Conservation (phyloP, 2,113 vertebrate genomes). For the Phalacrocorax aristotelis region DNA sequence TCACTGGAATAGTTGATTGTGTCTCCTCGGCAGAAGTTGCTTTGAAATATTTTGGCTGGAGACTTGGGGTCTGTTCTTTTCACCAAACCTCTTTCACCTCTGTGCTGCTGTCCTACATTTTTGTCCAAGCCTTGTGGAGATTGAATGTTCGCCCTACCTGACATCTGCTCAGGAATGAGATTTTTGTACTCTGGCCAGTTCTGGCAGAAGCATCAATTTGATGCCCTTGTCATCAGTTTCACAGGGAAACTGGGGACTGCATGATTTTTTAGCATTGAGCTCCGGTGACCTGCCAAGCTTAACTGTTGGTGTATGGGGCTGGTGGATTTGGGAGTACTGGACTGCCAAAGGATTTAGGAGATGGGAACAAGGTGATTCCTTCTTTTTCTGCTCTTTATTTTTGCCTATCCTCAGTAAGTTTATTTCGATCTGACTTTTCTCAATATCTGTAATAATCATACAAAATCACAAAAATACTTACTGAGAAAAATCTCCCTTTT, state of each 20-base stretch:
- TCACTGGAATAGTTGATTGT: conserved; percentile 17
- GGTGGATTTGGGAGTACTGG: neutral
- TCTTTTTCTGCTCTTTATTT: neutral
- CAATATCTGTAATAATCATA: neutral
- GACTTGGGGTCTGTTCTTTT: conserved; percentile 37
- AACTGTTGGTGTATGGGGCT: neutral
- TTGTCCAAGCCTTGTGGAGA: conserved; percentile 50
- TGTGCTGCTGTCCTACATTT: conserved; percentile 58
- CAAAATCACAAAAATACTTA: neutral
- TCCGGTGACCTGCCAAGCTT: neutral
- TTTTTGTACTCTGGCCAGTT: conserved; percentile 61
- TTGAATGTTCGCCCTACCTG: conserved; percentile 50
- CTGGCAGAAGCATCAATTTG: conserved; percentile 37
- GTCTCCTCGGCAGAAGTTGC: conserved; percentile 40
- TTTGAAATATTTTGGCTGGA: conserved; percentile 63
- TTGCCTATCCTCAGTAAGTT: neutral
- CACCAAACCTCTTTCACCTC: conserved; percentile 56
- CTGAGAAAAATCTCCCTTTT: neutral
- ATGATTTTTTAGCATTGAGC: neutral
- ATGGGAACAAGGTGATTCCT: neutral
- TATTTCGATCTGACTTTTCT: neutral
- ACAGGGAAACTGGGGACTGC: neutral
- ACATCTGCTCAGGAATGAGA: conserved; percentile 63
- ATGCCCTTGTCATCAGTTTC: conserved; percentile 39
- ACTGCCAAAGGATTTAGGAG: neutral